Percentiles rank a stretch among this genome's conserved stretches.
These are phyloP conservation scores for Mycetomoellerius zeteki DNA, from an alignment of 1,140 invertebrate species.

Conservation along the genomic window DNA sequence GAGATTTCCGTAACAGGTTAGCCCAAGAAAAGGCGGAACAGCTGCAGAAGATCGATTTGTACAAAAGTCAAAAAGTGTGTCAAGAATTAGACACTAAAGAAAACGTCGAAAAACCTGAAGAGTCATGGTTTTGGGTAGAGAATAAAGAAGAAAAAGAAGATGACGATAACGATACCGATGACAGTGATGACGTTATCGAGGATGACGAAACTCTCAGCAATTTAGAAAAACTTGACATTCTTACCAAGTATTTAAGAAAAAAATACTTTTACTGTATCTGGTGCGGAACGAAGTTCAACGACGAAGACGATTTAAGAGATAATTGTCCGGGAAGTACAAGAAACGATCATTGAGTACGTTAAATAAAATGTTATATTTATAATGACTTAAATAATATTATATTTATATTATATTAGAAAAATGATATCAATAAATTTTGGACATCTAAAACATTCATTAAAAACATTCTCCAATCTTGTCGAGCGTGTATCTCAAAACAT, in stretches of 20 bases:
- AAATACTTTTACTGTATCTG: constrained; percentile 93
- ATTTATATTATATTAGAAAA: background rate
- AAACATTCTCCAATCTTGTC: constrained; percentile 11
- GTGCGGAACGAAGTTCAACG: constrained; percentile 91
- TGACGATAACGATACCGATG: constrained; percentile 80
- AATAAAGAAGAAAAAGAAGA: constrained; percentile 79
- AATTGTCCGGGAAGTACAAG: constrained; percentile 90
- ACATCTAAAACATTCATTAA: background rate
- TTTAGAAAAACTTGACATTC: constrained; percentile 88
- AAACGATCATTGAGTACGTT: constrained; percentile 88
- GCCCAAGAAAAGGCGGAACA: constrained; percentile 88
- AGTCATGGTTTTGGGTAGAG: constrained; percentile 90
- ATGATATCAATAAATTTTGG: background rate
- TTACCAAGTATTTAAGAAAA: constrained; percentile 90
- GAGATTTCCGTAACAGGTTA: constrained; percentile 89
- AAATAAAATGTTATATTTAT: background rate
- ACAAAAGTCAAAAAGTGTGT: constrained; percentile 92
- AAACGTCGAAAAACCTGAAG: constrained; percentile 86
- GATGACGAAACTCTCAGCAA: constrained; percentile 78
- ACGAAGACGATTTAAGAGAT: constrained; percentile 88
- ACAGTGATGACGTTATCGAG: constrained; percentile 81
- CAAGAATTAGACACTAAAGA: constrained; percentile 90
- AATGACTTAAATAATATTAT: background rate
- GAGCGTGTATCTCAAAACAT: background rate
- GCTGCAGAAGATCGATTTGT: constrained; percentile 88